A percentile compares a stretch with the other conserved stretches of the same genome.
phyloP scores from a whole-genome alignment of 2,113 vertebrate genomes.

The Mustela nigripes region DNA sequence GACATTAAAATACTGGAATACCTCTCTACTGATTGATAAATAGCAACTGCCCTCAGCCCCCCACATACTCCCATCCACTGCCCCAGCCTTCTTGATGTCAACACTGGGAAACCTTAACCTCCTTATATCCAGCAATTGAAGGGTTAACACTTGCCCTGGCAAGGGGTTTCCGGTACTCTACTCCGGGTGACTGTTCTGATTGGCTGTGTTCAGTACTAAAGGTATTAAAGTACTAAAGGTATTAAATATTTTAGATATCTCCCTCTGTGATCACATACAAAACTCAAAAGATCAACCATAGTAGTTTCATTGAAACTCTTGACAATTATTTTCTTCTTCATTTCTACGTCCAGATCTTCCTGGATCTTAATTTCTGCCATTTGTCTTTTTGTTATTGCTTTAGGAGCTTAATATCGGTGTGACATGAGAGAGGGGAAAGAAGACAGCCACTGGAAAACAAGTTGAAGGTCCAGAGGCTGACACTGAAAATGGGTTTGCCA shows the following conservation, averaged over 20 bases:
- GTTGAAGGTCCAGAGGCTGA: not conserved
- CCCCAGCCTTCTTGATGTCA: not conserved
- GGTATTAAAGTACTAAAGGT: not conserved
- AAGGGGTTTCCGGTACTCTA: not conserved
- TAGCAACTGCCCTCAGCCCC: not conserved
- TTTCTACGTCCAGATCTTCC: not conserved
- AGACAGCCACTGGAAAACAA: not conserved
- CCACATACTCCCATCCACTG: not conserved
- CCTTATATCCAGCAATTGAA: not conserved
- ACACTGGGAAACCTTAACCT: not conserved
- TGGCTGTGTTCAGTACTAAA: not conserved
- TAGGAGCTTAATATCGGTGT: not conserved
- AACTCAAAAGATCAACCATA: not conserved
- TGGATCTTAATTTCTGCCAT: conserved; percentile 28
- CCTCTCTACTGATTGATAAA: not conserved
- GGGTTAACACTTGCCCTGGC: not conserved
- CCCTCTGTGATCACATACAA: not conserved
- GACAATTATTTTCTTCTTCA: not conserved
- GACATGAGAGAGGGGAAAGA: not conserved
- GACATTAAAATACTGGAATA: not conserved
- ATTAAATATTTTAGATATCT: conserved; percentile 18
- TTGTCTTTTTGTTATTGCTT: conserved; percentile 26
- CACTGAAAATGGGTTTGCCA: not conserved
- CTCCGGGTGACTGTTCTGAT: not conserved
- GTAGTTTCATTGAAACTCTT: not conserved